Evolutionary conservation across 1,140 invertebrate genomes (phyloP).

Genomic region (Gryllus bimaculatus): DNA sequence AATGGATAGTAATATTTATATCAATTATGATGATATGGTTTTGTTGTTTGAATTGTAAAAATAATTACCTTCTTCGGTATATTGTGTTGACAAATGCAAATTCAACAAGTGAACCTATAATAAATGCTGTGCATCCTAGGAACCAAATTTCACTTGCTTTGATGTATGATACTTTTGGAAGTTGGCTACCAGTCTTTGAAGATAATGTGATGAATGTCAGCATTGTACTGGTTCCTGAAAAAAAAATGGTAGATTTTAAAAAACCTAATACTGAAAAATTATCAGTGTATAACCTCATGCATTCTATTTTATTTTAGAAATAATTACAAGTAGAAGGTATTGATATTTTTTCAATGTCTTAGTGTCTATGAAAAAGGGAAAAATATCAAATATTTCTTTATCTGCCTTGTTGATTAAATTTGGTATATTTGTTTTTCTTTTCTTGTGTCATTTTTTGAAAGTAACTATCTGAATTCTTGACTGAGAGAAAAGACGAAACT

Average conservation of each 20-base stretch:
- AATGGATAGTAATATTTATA: background rate
- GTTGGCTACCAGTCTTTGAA: constrained; percentile 67
- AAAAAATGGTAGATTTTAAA: background rate
- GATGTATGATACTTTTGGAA: constrained; percentile 84
- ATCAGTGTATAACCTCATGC: too few species aligned
- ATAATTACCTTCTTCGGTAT: constrained; percentile 65
- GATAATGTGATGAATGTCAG: constrained; percentile 78
- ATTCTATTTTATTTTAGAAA: too few species aligned
- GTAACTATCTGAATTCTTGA: too few species aligned
- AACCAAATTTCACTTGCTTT: constrained; percentile 86
- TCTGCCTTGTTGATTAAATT: too few species aligned
- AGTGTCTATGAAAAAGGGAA: too few species aligned
- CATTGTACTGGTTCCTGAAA: constrained; percentile 69
- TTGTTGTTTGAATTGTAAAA: background rate
- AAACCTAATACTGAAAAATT: too few species aligned
- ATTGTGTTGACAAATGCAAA: constrained; percentile 87
- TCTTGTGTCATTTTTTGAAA: too few species aligned
- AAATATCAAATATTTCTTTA: too few species aligned
- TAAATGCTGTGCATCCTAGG: constrained; percentile 71
- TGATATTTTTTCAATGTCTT: too few species aligned
- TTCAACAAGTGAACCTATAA: constrained; percentile 76
- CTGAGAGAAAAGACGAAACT: too few species aligned
- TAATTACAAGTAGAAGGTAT: too few species aligned
- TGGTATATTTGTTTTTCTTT: too few species aligned
- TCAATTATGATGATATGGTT: background rate